Conservation (phyloP, 2,888 invertebrate genomes). For the Eustalomyia histrio region DNA sequence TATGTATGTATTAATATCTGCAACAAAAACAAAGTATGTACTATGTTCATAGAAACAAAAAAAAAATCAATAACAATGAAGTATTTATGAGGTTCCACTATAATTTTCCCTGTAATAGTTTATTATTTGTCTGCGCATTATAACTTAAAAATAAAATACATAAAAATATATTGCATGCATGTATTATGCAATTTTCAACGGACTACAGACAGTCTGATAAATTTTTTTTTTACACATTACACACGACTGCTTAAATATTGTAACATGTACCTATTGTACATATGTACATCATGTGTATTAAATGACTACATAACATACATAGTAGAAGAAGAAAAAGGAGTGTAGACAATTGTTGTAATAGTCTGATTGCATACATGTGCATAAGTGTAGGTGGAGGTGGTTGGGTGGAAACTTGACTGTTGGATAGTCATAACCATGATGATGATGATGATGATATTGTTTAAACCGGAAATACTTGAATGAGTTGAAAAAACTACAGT, state of each 20-base stretch:
- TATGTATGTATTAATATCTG: no score
- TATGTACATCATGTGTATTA: slow-evolving; percentile 18
- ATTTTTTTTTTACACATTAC: slow-evolving; percentile 3
- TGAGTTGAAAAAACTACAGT: slow-evolving; percentile 42
- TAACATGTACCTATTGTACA: no score
- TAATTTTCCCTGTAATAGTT: slow-evolving; percentile 38
- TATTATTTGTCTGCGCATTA: slow-evolving; percentile 50
- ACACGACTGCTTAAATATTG: neutral
- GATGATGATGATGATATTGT: slow-evolving; percentile 31
- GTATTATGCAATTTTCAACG: slow-evolving; percentile 60
- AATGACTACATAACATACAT: no score
- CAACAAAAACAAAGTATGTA: no score
- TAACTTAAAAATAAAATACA: slow-evolving; percentile 8
- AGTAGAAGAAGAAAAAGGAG: slow-evolving; percentile 1
- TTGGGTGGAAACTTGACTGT: neutral
- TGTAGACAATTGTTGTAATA: neutral
- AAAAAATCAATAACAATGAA: slow-evolving; percentile 60
- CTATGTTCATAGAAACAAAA: slow-evolving; percentile 12
- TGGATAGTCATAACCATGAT: neutral
- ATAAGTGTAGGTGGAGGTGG: slow-evolving; percentile 1
- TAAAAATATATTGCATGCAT: slow-evolving; percentile 9
- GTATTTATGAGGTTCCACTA: slow-evolving; percentile 60
- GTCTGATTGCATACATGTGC: neutral
- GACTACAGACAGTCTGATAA: slow-evolving; percentile 36
- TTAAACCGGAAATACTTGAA: slow-evolving; percentile 60